A percentile compares a stretch with the other conserved stretches of the same genome.
Evolutionary conservation across 2,797 vertebrate species (phyloP).

Genomic region (Threskiornis aethiopicus): DNA sequence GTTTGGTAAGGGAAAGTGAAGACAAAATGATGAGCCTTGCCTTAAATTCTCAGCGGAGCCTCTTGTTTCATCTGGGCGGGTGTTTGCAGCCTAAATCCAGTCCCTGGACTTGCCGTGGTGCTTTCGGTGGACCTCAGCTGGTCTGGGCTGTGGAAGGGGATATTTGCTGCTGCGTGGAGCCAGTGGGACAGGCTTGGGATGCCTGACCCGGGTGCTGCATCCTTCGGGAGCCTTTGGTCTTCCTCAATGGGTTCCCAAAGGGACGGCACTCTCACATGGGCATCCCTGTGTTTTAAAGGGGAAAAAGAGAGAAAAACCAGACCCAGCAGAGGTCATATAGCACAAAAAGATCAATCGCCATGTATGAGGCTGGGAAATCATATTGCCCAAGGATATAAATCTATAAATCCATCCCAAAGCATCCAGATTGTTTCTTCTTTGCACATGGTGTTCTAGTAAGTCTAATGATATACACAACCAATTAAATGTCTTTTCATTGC

Average conservation of each 20-base stretch:
- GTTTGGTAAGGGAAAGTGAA: background rate
- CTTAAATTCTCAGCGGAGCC: background rate
- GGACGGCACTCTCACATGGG: background rate
- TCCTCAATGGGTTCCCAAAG: background rate
- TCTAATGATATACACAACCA: background rate
- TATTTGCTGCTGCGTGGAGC: background rate
- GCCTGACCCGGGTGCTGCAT: accelerated
- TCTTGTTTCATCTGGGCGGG: background rate
- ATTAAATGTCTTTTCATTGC: background rate
- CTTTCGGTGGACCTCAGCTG: background rate
- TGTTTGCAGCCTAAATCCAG: background rate
- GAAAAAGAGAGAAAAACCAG: background rate
- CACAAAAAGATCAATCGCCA: background rate
- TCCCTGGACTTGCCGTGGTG: background rate
- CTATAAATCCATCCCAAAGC: background rate
- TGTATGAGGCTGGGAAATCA: background rate
- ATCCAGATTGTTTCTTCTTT: background rate
- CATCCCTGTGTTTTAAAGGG: background rate
- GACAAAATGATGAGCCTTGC: background rate
- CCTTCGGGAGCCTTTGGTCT: background rate
- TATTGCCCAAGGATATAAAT: background rate
- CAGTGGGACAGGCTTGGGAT: background rate
- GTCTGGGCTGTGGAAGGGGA: background rate
- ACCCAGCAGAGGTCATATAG: background rate
- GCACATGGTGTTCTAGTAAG: background rate